A percentile compares a stretch with the other conserved stretches of the same genome.
phyloP scores from a whole-genome alignment of 2,888 invertebrate species.

The Tipula unca region DNA sequence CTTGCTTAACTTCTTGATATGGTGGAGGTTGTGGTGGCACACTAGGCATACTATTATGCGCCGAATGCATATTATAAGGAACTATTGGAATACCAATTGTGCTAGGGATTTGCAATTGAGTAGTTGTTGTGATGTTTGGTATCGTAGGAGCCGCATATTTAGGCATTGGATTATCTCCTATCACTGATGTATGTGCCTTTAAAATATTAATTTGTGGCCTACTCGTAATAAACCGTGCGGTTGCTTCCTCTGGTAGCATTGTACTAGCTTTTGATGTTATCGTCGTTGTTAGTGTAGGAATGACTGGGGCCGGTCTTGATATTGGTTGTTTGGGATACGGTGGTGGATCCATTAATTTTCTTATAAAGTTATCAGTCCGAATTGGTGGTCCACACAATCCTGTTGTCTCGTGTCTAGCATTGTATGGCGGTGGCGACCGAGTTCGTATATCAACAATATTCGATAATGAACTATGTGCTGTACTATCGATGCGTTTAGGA shows the following conservation, averaged over 20 bases:
- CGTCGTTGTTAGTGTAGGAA: constrained; percentile 33
- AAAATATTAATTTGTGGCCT: constrained; percentile 67
- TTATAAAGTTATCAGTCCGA: constrained; percentile 28
- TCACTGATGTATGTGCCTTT: constrained; percentile 65
- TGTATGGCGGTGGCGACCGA: constrained; percentile 60
- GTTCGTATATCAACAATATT: constrained; percentile 40
- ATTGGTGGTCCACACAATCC: constrained; percentile 41
- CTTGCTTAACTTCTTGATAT: constrained; percentile 45
- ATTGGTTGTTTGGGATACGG: constrained; percentile 48
- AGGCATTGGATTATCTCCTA: constrained; percentile 53
- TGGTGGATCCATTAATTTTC: constrained; percentile 52
- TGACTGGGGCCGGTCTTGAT: constrained; percentile 27
- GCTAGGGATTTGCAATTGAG: constrained; percentile 32
- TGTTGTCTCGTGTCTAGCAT: constrained; percentile 53
- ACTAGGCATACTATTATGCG: constrained; percentile 53
- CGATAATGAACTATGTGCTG: constrained; percentile 43
- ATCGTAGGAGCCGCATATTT: constrained; percentile 46
- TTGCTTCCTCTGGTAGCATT: constrained; percentile 56
- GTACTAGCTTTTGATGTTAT: constrained; percentile 43
- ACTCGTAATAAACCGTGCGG: constrained; percentile 68
- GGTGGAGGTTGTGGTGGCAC: constrained; percentile 42
- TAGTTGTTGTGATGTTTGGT: constrained; percentile 23
- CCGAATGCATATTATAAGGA: constrained; percentile 50
- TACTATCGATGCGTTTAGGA: constrained; percentile 60
- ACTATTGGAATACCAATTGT: constrained; percentile 42